Base-by-base conservation (phyloP, 2,888 invertebrate species). In the Galeruca laticollis region DNA sequence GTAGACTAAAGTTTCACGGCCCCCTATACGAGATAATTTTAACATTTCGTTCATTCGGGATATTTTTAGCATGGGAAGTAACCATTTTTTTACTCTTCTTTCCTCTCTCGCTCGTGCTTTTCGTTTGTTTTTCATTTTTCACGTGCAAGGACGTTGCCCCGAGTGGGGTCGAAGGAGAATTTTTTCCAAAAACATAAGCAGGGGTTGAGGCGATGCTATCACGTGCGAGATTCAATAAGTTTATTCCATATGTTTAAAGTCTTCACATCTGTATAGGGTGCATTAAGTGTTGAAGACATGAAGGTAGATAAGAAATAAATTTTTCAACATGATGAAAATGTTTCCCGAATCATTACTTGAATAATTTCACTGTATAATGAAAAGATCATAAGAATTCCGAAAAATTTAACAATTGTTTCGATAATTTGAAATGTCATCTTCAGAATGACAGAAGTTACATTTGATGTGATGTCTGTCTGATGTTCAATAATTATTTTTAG, bases 21-120 rank as follows among this genome's bases (percentile, higher is more conserved):
- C 71, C 74, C 75, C 73, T 51, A 66, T 57, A 10, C 72, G 79
- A 78, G 80, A 82, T 82, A 83, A 81, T 80, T 82, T 82, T 82
- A 83, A 80, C 80, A 79, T 78, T 80, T 81, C 80, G 81, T 81
- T 79, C 82, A 80, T 77, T 73, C 67, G 68, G 75, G 74, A 80
- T 84, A 84, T 82, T 82, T 83, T 82, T 83, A 83, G 82, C 78
- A 79, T 80, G 80, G 82, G 82, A 82, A 82, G 82, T 81, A 76
- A 76, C 79, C 74, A 79, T 81, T 83, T 82, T 47, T 82, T 83
- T 81, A 35, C 10, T 66, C 51, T 66, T 66, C 59, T 66, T 66
- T 66, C 51, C 66, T 52, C 73, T 73, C 70, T 76, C 72, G 35
- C 56, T 57, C 56, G 56, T 57, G 56, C 56, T 31, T 47, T 73